phyloP scores from a whole-genome alignment of 2,797 vertebrate species.

The Lophotriccus pileatus region DNA sequence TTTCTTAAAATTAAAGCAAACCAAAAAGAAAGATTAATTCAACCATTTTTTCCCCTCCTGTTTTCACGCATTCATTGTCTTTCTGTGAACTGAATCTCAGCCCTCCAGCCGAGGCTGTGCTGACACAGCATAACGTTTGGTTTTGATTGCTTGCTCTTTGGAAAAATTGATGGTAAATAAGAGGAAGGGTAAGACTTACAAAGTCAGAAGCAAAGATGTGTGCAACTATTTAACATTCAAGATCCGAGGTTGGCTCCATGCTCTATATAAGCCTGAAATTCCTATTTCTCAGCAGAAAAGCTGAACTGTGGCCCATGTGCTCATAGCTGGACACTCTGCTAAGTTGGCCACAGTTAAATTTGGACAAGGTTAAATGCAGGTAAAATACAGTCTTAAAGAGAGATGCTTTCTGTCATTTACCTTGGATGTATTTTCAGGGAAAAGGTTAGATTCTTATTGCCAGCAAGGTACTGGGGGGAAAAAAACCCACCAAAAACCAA shows the following conservation, averaged over 20 bases:
- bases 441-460: background rate
- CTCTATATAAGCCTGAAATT: background rate
- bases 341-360: background rate
- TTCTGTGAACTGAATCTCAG: background rate
- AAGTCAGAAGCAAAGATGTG: background rate
- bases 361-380: background rate
- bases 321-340: background rate
- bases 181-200: background rate
- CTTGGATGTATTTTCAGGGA: background rate
- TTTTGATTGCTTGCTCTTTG: background rate
- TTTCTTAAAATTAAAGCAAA: background rate
- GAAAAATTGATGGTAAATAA: background rate
- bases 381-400: background rate
- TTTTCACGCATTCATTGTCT: background rate
- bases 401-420: background rate
- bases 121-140: background rate
- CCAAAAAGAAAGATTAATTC: background rate
- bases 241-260: rapidly evolving
- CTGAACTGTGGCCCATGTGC: background rate
- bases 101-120: background rate
- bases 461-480: background rate
- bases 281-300: background rate
- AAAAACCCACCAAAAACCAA: background rate
- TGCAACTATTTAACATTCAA: background rate
- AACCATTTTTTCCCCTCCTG: background rate